Conservation (phyloP, 2,888 invertebrate species). For the Gastracanthus pulcherrimus region DNA sequence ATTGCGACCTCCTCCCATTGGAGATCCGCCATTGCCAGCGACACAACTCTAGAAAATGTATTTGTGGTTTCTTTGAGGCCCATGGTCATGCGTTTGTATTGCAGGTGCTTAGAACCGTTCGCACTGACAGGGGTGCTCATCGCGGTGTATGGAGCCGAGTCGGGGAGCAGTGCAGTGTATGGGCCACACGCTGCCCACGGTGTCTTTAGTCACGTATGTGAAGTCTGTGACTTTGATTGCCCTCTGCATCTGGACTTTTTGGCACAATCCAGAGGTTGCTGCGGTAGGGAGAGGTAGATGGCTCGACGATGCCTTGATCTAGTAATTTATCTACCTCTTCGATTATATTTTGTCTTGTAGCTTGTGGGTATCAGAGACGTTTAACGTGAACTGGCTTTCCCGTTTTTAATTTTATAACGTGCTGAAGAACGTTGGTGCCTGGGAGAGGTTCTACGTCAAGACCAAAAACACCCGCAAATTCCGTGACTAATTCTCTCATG, state of each 20-base stretch:
- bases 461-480: not conserved
- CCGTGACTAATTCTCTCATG: not conserved
- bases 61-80: too few species aligned
- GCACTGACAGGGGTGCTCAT: not conserved
- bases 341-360: not conserved
- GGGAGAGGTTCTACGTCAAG: not conserved
- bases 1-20: constrained; percentile 4
- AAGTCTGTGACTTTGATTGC: too few species aligned
- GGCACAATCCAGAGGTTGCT: not conserved
- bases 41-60: not conserved
- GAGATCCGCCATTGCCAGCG: not conserved
- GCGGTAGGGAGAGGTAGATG: fast-evolving
- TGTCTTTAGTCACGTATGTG: too few species aligned
- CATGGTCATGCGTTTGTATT: not conserved
- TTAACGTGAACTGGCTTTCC: not conserved
- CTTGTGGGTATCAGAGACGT: not conserved
- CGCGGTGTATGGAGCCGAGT: too few species aligned
- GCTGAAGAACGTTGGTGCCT: constrained; percentile 9
- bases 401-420: not conserved
- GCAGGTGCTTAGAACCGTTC: too few species aligned
- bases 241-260: not conserved
- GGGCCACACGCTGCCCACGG: not conserved
- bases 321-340: not conserved
- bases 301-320: not conserved
- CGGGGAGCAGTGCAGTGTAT: not conserved